Conservation (phyloP, 2,888 invertebrate species). For the Cosmia trapezina region DNA sequence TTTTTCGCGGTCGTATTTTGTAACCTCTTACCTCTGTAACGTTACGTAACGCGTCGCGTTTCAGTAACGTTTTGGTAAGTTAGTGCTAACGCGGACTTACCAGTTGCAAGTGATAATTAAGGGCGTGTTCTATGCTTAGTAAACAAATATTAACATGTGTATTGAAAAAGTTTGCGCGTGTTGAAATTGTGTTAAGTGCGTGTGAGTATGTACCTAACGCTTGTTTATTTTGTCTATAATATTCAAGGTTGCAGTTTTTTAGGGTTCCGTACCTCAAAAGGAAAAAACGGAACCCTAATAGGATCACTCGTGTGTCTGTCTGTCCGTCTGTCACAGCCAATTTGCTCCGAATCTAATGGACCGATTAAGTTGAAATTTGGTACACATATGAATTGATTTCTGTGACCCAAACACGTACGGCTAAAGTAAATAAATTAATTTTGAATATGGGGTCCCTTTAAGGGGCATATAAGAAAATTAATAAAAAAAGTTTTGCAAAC, state of each 20-base stretch:
- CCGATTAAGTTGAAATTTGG: too few relatives aligned
- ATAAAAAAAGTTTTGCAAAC: too few relatives aligned
- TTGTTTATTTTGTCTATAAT: conserved; percentile 11
- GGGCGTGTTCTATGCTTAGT: conserved; percentile 26
- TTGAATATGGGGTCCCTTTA: too few relatives aligned
- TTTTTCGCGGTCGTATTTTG: conserved; percentile 46
- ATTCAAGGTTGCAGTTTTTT: conserved; percentile 15
- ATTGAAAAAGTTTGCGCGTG: conserved; percentile 25
- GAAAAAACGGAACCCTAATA: too few relatives aligned
- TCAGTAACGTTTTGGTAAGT: conserved; percentile 53
- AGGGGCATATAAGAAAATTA: too few relatives aligned
- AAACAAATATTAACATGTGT: conserved; percentile 16
- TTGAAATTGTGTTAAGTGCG: conserved; percentile 26
- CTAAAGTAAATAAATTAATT: too few relatives aligned
- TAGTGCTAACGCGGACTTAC: conserved; percentile 57
- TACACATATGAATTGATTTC: too few relatives aligned
- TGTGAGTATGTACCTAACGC: conserved; percentile 16
- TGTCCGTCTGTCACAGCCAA: too few relatives aligned
- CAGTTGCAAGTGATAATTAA: conserved; percentile 48
- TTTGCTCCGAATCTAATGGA: too few relatives aligned
- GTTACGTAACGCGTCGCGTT: conserved; percentile 57
- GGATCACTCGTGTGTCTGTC: too few relatives aligned
- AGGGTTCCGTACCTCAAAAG: too few relatives aligned
- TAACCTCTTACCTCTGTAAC: conserved; percentile 43
- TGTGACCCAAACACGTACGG: too few relatives aligned